A percentile compares a stretch with the other conserved stretches of the same genome.
These are phyloP conservation scores for Pholis gunnellus DNA, from an alignment of 2,113 vertebrate species.

Conservation along the genomic window DNA sequence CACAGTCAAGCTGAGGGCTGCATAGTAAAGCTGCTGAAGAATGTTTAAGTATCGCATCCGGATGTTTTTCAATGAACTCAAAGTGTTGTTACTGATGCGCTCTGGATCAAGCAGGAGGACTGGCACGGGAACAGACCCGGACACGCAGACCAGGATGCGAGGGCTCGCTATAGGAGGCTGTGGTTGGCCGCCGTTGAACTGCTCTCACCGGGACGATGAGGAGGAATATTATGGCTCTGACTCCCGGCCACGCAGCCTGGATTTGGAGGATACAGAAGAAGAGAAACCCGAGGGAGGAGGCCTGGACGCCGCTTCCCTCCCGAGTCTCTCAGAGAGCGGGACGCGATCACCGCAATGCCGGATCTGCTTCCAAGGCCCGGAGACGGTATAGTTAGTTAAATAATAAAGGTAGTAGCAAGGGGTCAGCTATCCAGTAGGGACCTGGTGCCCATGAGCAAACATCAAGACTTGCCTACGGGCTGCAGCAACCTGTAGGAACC, in stretches of 20 bases:
- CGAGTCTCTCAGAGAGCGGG: slow-evolving; percentile 87
- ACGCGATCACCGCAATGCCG: slow-evolving; percentile 88
- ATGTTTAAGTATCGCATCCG: slow-evolving; percentile 91
- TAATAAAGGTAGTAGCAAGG: background rate
- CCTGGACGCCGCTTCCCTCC: slow-evolving; percentile 86
- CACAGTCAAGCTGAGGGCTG: slow-evolving; percentile 29
- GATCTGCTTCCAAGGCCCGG: slow-evolving; percentile 92
- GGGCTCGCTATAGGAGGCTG: slow-evolving; percentile 83
- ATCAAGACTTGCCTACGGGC: background rate
- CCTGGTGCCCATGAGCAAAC: background rate
- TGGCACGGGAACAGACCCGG: slow-evolving; percentile 79
- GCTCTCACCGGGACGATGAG: slow-evolving; percentile 79
- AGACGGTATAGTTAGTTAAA: slow-evolving; percentile 83
- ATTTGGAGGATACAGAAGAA: slow-evolving; percentile 74
- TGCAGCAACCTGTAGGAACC: background rate
- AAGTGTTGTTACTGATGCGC: slow-evolving; percentile 90
- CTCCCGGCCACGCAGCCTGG: slow-evolving; percentile 80
- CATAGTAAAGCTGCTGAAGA: slow-evolving; percentile 73
- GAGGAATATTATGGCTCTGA: slow-evolving; percentile 86
- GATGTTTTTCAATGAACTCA: slow-evolving; percentile 91
- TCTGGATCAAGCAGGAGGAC: slow-evolving; percentile 83
- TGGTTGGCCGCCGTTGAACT: slow-evolving; percentile 84
- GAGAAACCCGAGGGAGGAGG: slow-evolving; percentile 73
- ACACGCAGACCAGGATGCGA: slow-evolving; percentile 76
- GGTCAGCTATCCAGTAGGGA: background rate